phyloP scores from a whole-genome alignment of 1,140 invertebrate genomes.

The Dysdera silvatica region DNA sequence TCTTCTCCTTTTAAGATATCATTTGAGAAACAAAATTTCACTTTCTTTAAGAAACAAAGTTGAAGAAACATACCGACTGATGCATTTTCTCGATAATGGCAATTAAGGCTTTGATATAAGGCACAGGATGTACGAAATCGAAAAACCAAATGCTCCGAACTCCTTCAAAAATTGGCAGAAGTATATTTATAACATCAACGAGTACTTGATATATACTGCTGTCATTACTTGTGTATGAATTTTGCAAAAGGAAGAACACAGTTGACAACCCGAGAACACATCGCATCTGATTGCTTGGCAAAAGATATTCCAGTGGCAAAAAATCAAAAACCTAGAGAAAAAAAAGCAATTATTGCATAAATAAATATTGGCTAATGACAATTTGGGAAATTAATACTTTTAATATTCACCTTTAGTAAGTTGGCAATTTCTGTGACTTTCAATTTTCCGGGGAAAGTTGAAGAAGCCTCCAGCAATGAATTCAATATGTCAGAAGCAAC shows the following conservation, averaged over 20 bases:
- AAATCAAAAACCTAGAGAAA: conserved; percentile 13
- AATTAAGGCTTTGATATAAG: conserved; percentile 4
- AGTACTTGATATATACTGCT: background rate
- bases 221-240: background rate
- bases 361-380: background rate
- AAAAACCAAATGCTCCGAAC: conserved; percentile 27
- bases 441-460: background rate
- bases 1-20: no score
- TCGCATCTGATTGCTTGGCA: conserved; percentile 26
- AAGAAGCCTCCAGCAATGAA: background rate
- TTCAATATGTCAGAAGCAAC: background rate
- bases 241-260: conserved; percentile 9
- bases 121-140: conserved; percentile 10
- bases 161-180: conserved; percentile 17
- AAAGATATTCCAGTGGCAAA: conserved; percentile 20
- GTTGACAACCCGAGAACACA: conserved; percentile 19
- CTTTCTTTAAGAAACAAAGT: no score
- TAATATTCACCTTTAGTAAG: background rate
- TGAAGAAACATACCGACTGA: no score
- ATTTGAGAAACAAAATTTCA: no score
- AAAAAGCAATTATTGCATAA: background rate
- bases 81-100: no score
- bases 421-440: background rate
- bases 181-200: background rate
- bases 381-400: background rate